Conservation (phyloP, 2,113 vertebrate species). For the Eulemur macaco region DNA sequence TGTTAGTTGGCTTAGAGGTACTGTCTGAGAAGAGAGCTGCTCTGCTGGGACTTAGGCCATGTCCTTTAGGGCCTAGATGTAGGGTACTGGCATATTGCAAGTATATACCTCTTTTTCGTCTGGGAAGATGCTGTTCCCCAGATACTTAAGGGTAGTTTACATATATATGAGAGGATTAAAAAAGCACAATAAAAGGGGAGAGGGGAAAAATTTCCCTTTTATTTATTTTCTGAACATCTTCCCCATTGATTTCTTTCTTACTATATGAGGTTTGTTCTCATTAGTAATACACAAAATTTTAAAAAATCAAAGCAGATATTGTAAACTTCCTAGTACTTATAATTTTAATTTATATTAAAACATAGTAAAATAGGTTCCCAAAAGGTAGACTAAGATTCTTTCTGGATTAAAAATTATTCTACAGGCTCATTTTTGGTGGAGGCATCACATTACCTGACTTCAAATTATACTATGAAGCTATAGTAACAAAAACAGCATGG, state of each 20-base stretch:
- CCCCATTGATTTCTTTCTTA: neutral
- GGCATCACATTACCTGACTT: too few species aligned
- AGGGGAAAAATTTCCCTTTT: neutral
- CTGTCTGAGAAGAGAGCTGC: neutral
- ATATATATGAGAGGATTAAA: neutral
- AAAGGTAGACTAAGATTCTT: neutral
- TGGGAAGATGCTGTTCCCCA: neutral
- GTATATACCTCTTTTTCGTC: neutral
- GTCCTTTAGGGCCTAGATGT: neutral
- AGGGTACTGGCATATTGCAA: rapidly evolving
- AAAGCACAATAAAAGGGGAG: neutral
- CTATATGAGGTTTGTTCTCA: neutral
- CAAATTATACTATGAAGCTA: too few species aligned
- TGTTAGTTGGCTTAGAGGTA: too few species aligned
- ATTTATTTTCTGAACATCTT: neutral
- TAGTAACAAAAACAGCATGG: too few species aligned
- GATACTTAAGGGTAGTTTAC: neutral
- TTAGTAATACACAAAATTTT: neutral
- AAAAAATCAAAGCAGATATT: neutral
- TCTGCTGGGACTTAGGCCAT: neutral
- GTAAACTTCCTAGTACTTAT: neutral
- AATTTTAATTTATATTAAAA: neutral
- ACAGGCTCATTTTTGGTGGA: neutral
- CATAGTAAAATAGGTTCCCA: neutral
- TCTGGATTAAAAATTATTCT: neutral